A percentile compares a stretch with the other conserved stretches of the same genome.
These are phyloP conservation scores for Pteronura brasiliensis DNA, from an alignment of 2,113 vertebrate species.

Conservation along the genomic window DNA sequence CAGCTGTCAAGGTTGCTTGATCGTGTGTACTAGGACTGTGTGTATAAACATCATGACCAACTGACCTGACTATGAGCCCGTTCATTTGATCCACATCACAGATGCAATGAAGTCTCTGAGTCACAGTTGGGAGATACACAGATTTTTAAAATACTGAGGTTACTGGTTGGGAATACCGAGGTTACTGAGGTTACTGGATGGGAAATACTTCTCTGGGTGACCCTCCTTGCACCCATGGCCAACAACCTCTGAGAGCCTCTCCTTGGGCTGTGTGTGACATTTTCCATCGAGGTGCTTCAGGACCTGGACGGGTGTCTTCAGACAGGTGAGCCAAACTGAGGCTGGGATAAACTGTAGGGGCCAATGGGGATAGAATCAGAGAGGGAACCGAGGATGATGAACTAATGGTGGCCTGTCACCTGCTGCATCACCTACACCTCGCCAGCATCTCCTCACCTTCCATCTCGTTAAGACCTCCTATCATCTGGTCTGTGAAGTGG, in stretches of 20 bases:
- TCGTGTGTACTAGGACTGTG: no score
- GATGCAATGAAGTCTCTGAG: neutral
- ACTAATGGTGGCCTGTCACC: neutral
- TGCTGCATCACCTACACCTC: fast-evolving
- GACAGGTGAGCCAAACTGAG: neutral
- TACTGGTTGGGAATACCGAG: neutral
- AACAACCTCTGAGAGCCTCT: neutral
- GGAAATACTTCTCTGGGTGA: neutral
- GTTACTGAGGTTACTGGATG: neutral
- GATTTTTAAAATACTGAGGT: neutral
- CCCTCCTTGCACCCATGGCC: neutral
- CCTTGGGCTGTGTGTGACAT: neutral
- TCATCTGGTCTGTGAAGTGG: neutral
- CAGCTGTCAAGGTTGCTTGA: neutral
- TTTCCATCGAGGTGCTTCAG: neutral
- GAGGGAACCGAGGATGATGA: neutral
- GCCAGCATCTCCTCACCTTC: neutral
- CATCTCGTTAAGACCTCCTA: neutral
- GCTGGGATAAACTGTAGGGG: neutral
- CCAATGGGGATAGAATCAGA: neutral
- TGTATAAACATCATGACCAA: neutral
- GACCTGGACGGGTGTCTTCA: neutral
- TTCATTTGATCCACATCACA: neutral
- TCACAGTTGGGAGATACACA: neutral
- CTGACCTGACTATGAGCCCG: neutral